Conservation (phyloP, 37 sponge, comb jelly and placozoan species). For the Spongilla lacustris region DNA sequence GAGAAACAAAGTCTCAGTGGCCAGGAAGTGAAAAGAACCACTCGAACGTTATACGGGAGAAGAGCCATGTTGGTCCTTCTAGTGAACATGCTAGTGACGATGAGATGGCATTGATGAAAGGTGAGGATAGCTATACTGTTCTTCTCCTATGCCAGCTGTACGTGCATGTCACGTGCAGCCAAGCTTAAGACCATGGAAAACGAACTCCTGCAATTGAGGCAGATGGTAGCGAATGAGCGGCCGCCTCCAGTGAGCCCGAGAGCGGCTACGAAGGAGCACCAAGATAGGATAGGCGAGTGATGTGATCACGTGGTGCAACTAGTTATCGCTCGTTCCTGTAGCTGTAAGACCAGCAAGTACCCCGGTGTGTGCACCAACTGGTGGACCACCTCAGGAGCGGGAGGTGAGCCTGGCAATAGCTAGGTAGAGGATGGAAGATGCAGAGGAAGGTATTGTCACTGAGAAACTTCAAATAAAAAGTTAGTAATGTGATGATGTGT, state of each 20-base stretch:
- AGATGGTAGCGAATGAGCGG: not conserved
- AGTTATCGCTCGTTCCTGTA: not conserved
- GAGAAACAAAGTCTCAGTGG: not conserved
- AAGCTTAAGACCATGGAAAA: constrained; percentile 4
- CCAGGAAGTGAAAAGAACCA: not conserved
- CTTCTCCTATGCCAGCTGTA: not conserved
- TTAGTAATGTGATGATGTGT: not conserved
- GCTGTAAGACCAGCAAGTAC: not conserved
- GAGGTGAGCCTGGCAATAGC: not conserved
- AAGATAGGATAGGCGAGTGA: not conserved
- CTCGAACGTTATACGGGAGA: not conserved
- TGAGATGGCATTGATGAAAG: not conserved
- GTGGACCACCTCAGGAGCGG: not conserved
- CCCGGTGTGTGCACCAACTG: not conserved
- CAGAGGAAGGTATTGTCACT: constrained; percentile 3
- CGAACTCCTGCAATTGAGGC: not conserved
- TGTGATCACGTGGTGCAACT: not conserved
- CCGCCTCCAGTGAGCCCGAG: not conserved
- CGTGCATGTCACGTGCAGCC: not conserved
- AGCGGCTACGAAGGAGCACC: no score
- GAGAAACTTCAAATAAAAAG: constrained; percentile 60
- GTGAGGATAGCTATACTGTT: not conserved
- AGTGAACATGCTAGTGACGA: not conserved
- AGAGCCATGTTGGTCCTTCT: not conserved
- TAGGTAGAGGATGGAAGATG: constrained; percentile 11